Evolutionary conservation across 1,140 invertebrate genomes (phyloP).

Genomic region (Phortica variegata): DNA sequence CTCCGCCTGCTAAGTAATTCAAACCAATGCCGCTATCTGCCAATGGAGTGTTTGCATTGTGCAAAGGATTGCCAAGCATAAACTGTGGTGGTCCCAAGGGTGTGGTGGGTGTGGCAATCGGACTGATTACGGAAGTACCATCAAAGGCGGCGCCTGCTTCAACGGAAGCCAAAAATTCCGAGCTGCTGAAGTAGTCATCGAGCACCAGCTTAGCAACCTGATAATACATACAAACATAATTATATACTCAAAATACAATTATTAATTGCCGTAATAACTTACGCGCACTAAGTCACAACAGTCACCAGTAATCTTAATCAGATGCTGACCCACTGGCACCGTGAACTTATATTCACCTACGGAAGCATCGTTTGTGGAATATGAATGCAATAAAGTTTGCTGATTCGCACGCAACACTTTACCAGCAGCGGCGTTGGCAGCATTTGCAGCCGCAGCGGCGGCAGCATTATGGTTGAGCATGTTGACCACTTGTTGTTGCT

Average conservation of each 20-base stretch:
- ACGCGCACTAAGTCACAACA: constrained; percentile 82
- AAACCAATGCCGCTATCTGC: constrained; percentile 54
- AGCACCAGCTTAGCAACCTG: constrained; percentile 82
- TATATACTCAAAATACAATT: not conserved
- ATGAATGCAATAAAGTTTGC: constrained; percentile 72
- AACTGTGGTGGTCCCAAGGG: constrained; percentile 46
- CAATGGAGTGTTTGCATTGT: constrained; percentile 24
- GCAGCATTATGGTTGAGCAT: constrained; percentile 3
- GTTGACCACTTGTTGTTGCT: constrained; percentile 20
- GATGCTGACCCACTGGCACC: constrained; percentile 75
- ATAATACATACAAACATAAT: constrained; percentile 19
- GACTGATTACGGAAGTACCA: constrained; percentile 39
- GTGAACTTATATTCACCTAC: constrained; percentile 85
- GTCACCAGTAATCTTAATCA: constrained; percentile 79
- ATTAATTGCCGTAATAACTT: constrained; percentile 38
- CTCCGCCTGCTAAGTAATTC: constrained; percentile 32
- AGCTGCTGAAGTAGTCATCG: constrained; percentile 74
- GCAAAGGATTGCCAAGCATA: constrained; percentile 32
- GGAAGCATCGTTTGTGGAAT: constrained; percentile 79
- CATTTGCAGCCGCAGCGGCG: constrained; percentile 28
- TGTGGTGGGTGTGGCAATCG: constrained; percentile 48
- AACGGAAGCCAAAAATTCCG: constrained; percentile 51
- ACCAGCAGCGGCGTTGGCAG: constrained; percentile 47
- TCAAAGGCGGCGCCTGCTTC: constrained; percentile 54
- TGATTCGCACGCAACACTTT: constrained; percentile 60